Conservation (phyloP, 2,113 vertebrate species). For the Anhinga anhinga region DNA sequence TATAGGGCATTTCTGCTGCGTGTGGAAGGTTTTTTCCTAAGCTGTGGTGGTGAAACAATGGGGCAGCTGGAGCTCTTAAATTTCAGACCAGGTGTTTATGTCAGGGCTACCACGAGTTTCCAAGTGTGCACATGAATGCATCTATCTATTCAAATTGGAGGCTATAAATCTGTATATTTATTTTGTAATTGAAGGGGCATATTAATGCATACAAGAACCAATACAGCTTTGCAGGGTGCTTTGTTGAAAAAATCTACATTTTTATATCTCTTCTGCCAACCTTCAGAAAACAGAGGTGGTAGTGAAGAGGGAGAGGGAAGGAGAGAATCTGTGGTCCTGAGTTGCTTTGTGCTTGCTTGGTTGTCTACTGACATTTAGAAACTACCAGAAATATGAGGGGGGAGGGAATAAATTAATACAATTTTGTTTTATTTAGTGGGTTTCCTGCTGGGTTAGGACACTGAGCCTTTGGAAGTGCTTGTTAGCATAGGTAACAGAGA, state of each 20-base stretch:
- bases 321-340: background rate
- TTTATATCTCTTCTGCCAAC: background rate
- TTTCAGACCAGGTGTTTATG: background rate
- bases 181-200: background rate
- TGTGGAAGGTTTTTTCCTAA: background rate
- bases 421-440: background rate
- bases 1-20: background rate
- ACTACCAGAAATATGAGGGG: background rate
- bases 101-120: background rate
- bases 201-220: background rate
- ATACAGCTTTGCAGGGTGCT: background rate
- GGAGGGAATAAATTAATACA: background rate
- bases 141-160: background rate
- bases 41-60: background rate
- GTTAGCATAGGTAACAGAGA: background rate
- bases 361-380: background rate
- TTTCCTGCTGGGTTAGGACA: background rate
- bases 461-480: background rate
- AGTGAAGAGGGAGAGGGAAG: background rate
- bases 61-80: background rate
- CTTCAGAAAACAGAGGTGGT: background rate
- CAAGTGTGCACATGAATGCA: background rate
- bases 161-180: background rate
- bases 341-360: background rate
- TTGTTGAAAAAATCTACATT: fast-evolving